Evolutionary conservation across 2,797 vertebrate genomes (phyloP).

Genomic region (Pyrrhura leucotis): DNA sequence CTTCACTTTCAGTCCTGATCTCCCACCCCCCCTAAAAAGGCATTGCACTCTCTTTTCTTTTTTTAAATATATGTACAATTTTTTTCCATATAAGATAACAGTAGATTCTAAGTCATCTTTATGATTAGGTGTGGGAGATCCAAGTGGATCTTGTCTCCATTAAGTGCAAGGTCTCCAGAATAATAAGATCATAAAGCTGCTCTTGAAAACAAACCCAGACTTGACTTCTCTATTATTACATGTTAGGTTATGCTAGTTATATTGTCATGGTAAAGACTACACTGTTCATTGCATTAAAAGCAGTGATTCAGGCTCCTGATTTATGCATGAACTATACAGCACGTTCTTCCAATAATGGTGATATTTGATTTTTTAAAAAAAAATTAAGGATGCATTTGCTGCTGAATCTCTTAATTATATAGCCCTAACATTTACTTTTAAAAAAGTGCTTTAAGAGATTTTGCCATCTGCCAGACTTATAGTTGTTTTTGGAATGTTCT

Average conservation of each 20-base stretch:
- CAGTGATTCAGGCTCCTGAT: not conserved
- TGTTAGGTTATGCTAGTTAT: not conserved
- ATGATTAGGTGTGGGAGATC: not conserved
- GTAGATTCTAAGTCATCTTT: not conserved
- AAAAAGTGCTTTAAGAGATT: not conserved
- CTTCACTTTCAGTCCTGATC: not conserved
- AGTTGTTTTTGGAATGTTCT: conserved; percentile 26
- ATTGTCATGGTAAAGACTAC: not conserved
- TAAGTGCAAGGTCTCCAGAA: not conserved
- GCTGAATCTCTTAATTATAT: conserved; percentile 50
- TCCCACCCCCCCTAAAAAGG: not conserved
- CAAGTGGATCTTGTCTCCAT: not conserved
- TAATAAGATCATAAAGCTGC: not conserved
- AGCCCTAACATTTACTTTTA: conserved; percentile 55
- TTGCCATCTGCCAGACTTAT: conserved; percentile 47
- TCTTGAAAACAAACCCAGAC: not conserved
- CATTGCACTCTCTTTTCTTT: not conserved
- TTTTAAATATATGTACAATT: accelerated
- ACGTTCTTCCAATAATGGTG: not conserved
- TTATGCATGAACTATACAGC: not conserved
- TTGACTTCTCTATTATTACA: not conserved
- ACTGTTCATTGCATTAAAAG: not conserved
- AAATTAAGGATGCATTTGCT: not conserved
- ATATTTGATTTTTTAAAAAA: accelerated
- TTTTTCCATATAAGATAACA: not conserved